Percentiles rank a stretch among this genome's conserved stretches.
phyloP scores from a whole-genome alignment of 2,888 invertebrate species.

The Nymphalis polychloros region DNA sequence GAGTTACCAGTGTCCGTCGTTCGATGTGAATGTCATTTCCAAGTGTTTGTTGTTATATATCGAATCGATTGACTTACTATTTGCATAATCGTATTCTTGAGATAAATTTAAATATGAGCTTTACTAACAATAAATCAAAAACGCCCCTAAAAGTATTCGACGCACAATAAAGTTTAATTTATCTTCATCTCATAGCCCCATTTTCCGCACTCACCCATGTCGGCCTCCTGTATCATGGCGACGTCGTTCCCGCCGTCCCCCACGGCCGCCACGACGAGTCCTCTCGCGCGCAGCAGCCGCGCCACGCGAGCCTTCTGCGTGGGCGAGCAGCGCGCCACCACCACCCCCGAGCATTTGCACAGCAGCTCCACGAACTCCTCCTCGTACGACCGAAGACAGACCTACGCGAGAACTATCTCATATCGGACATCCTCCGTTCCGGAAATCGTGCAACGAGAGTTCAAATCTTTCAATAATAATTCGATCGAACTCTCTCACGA shows the following conservation, averaged over 20 bases:
- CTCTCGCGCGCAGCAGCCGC: constrained; percentile 60
- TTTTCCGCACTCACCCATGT: constrained; percentile 85
- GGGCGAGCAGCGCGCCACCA: constrained; percentile 95
- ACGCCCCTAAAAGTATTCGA: background rate
- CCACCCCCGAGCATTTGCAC: constrained; percentile 88
- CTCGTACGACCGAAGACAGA: constrained; percentile 86
- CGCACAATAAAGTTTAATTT: too few species aligned
- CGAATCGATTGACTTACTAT: too few species aligned
- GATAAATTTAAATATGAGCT: too few species aligned
- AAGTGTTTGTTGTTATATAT: too few species aligned
- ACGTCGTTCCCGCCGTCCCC: constrained; percentile 99
- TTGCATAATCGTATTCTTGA: too few species aligned
- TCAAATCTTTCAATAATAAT: too few species aligned
- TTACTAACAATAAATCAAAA: too few species aligned
- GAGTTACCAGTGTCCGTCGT: too few species aligned
- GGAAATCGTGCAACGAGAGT: background rate
- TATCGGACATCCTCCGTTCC: background rate
- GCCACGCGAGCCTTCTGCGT: constrained; percentile 92
- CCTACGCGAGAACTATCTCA: constrained; percentile 50
- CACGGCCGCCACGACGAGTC: constrained; percentile 93
- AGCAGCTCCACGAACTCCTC: constrained; percentile 87
- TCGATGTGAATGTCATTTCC: too few species aligned
- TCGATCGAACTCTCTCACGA: too few species aligned
- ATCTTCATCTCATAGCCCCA: too few species aligned
- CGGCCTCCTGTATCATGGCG: constrained; percentile 97